These are phyloP conservation scores for Morone saxatilis DNA, from an alignment of 2,113 vertebrate genomes.

Conservation along the genomic window DNA sequence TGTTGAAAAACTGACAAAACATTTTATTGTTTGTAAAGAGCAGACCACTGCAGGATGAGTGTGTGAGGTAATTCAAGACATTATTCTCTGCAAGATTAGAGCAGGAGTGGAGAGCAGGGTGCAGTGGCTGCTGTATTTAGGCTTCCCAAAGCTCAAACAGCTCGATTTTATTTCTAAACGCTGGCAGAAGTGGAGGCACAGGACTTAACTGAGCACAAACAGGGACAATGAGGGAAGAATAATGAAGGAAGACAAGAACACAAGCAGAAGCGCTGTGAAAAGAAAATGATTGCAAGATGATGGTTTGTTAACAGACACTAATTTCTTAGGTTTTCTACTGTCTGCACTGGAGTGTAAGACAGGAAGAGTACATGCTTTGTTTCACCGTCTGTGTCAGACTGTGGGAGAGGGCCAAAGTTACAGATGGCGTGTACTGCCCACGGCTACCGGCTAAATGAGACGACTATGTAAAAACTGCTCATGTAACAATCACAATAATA, in stretches of 20 bases:
- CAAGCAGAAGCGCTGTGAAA: neutral
- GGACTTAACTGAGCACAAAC: conserved; percentile 50
- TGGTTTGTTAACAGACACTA: neutral
- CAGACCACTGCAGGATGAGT: conserved; percentile 29
- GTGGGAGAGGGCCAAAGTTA: conserved; percentile 52
- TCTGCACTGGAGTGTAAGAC: conserved; percentile 34
- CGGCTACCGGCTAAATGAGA: conserved; percentile 71
- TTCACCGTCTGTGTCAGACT: conserved; percentile 54
- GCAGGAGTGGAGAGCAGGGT: conserved; percentile 28
- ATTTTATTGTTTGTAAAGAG: conserved; percentile 36
- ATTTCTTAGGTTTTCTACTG: neutral
- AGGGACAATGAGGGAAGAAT: conserved; percentile 28
- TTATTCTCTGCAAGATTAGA: conserved; percentile 59
- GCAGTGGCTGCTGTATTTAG: conserved; percentile 56
- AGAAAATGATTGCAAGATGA: conserved; percentile 14
- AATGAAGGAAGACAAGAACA: conserved; percentile 11
- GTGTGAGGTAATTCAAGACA: conserved; percentile 57
- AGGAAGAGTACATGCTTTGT: conserved; percentile 43
- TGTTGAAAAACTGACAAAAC: conserved; percentile 38
- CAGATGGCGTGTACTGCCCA: conserved; percentile 77
- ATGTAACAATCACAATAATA: conserved; percentile 67
- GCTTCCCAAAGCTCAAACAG: conserved; percentile 33
- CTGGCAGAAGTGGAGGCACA: conserved; percentile 43
- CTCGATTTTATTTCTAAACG: conserved; percentile 27
- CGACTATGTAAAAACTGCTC: conserved; percentile 61